Percentiles rank a stretch among this genome's conserved stretches.
Conservation (phyloP, 35 echinoderm and acorn worm genomes). For the Anneissia japonica region DNA sequence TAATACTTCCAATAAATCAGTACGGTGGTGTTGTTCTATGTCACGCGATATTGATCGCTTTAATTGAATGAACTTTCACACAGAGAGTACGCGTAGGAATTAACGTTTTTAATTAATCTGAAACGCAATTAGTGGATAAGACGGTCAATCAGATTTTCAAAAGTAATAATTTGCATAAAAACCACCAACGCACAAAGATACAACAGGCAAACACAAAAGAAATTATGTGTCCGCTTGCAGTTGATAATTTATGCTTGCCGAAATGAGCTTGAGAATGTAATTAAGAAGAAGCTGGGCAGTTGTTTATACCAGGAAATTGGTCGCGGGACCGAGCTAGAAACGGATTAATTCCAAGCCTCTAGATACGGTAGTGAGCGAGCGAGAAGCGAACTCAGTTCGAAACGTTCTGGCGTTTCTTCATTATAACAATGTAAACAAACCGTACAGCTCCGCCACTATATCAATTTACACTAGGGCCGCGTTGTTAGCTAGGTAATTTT, state of each 20-base stretch:
- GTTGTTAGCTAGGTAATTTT: not conserved
- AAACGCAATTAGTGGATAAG: not conserved
- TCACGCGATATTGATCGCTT: not conserved
- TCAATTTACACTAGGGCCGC: not conserved
- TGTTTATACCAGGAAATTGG: not conserved
- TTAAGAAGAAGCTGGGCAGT: not conserved
- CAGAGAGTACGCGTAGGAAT: not conserved
- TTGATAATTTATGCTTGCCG: not conserved
- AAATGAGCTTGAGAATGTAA: not conserved
- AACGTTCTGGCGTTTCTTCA: not conserved
- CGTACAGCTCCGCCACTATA: not conserved
- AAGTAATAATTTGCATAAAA: not conserved
- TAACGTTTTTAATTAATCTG: not conserved
- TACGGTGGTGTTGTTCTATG: not conserved
- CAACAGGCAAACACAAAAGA: not conserved
- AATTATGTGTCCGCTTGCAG: no score
- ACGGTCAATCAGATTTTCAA: not conserved
- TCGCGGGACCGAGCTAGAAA: not conserved
- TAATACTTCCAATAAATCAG: not conserved
- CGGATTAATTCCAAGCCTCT: not conserved
- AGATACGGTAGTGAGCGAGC: not conserved
- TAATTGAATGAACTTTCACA: not conserved
- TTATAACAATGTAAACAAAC: not conserved
- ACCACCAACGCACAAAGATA: not conserved
- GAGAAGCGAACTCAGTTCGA: not conserved